Percentiles rank a stretch among this genome's conserved stretches.
These are phyloP conservation scores for Mus musculus DNA, from an alignment of 2,113 vertebrate genomes.

Conservation along the genomic window GRCm39 chrX:142287001-142287500, in stretches of 20 bases:
- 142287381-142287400: neutral
- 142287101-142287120: neutral
- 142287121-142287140: neutral
- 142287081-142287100: neutral
- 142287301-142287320: neutral
- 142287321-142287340: neutral
- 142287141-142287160: constrained; percentile 5
- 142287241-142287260: neutral
- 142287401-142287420: neutral
- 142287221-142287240: neutral
- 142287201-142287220: neutral
- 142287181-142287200: neutral
- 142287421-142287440: neutral
- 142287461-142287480: neutral
- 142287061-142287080: neutral
- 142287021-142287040: neutral
- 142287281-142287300: neutral
- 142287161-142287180: constrained; percentile 2
- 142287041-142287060: neutral
- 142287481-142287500: neutral
- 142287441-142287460: neutral
- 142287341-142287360: constrained; percentile 28
- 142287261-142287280: neutral
- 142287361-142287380: neutral
- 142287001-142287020: neutral